Base-by-base conservation (phyloP, 2,797 vertebrate species). In the Platalea minor region DNA sequence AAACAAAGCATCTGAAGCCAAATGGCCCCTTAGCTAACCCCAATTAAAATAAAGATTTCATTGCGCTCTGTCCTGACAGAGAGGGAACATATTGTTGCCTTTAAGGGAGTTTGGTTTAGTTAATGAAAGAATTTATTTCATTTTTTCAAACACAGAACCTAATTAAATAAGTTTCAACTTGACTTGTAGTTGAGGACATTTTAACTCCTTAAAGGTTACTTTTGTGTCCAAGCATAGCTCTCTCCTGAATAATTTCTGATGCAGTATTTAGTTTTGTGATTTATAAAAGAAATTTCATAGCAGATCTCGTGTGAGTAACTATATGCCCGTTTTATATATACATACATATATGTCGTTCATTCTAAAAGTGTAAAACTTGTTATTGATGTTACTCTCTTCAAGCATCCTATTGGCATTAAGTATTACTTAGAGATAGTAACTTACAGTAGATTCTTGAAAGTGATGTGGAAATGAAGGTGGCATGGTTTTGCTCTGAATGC, bases 21-120 rank as follows among this genome's bases (percentile, higher is more conserved):
- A 98, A 97, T 98, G 98, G 97, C 98, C 98, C 98, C 95, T 97
- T 96, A 97, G 98, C 97, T 98, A 98, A 98, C 98, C 97, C 98
- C 98, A 98, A 98, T 98, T 98, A 98, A 98, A 98, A 97, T 97
- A 97, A 97, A 98, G 97, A 98, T 98, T 98, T 98, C 97, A 96
- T 97, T 98, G 97, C 96, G 89, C 97, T 98, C 97, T 98, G 97
- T 98, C 97, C 97, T 98, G 97, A 98, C 97, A 98, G 97, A 98
- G 97, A 97, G 88, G 97, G 97, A 98, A 97, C 98, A 98, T 98
- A 98, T 98, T 98, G 98, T 98, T 98, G 98, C 98, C 98, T 98
- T 98, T 97, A 98, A 98, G 98, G 97, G 97, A 98, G 97, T 98
- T 98, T 97, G 96, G 96, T 98, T 98, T 97, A 96, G 97, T 98